phyloP scores from a whole-genome alignment of 2,113 vertebrate genomes.

The Zapus hudsonius region DNA sequence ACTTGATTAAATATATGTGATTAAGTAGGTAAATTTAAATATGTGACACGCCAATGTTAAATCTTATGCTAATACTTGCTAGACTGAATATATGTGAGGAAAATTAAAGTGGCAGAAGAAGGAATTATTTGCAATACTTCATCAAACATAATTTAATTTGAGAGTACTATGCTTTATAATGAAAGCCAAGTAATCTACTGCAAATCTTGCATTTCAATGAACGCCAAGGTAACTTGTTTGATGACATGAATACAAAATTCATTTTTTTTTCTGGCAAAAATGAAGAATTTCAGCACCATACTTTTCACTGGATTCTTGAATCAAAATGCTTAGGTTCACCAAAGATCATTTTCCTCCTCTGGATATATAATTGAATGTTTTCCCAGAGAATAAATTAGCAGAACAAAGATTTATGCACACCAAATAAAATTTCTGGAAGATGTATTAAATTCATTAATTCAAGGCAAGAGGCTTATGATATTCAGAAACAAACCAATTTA shows the following conservation, averaged over 20 bases:
- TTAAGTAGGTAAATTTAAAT: conserved; percentile 60
- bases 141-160: conserved; percentile 58
- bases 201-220: conserved; percentile 54
- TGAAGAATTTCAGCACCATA: not conserved
- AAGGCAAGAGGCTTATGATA: not conserved
- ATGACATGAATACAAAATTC: conserved; percentile 21
- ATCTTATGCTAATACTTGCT: conserved; percentile 49
- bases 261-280: not conserved
- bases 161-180: conserved; percentile 22
- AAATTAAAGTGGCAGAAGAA: conserved; percentile 63
- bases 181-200: conserved; percentile 38
- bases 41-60: conserved; percentile 43
- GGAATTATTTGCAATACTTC: conserved; percentile 62
- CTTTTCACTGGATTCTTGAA: not conserved
- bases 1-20: conserved; percentile 55
- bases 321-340: not conserved
- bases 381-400: not conserved
- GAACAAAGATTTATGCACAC: not conserved
- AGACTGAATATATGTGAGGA: conserved; percentile 39
- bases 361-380: not conserved
- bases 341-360: not conserved
- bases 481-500: not conserved
- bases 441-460: not conserved
- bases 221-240: not conserved
- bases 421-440: not conserved